phyloP scores from a whole-genome alignment of 2,888 invertebrate species.

The Folsomia manolachei region DNA sequence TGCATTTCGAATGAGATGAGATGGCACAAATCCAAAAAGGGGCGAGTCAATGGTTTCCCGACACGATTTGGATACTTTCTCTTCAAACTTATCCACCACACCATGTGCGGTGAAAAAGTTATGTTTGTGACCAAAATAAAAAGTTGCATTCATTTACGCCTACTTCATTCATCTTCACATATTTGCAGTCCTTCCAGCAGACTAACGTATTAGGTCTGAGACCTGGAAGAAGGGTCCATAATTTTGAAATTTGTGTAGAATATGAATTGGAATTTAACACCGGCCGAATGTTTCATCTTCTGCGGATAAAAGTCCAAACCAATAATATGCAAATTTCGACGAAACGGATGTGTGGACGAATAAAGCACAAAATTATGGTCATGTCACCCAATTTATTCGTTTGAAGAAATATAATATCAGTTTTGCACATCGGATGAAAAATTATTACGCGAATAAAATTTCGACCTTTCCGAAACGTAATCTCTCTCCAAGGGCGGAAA shows the following conservation, averaged over 20 bases:
- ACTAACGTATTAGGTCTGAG: not conserved
- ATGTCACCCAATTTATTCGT: not conserved
- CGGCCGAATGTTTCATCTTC: not conserved
- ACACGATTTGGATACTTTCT: not conserved
- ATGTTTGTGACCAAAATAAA: not conserved
- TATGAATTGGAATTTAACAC: not conserved
- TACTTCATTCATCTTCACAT: not conserved
- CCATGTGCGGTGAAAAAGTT: not conserved
- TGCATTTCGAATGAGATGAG: constrained; percentile 44
- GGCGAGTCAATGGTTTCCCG: constrained; percentile 3
- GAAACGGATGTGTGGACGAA: constrained; percentile 15
- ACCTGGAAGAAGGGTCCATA: not conserved
- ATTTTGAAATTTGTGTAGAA: not conserved
- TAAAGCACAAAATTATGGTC: constrained; percentile 29
- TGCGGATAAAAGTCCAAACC: not conserved
- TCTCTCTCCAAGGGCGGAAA: too few relatives aligned
- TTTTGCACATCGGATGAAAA: not conserved
- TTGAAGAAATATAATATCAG: not conserved
- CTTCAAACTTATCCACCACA: not conserved
- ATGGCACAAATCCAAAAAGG: constrained; percentile 41
- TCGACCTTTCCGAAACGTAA: not conserved
- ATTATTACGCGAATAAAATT: not conserved
- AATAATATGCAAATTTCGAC: not conserved
- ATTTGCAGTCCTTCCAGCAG: not conserved
- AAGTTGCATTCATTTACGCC: not conserved